phyloP scores from a whole-genome alignment of 2,797 vertebrate genomes.

The Hoplostethus mediterraneus region DNA sequence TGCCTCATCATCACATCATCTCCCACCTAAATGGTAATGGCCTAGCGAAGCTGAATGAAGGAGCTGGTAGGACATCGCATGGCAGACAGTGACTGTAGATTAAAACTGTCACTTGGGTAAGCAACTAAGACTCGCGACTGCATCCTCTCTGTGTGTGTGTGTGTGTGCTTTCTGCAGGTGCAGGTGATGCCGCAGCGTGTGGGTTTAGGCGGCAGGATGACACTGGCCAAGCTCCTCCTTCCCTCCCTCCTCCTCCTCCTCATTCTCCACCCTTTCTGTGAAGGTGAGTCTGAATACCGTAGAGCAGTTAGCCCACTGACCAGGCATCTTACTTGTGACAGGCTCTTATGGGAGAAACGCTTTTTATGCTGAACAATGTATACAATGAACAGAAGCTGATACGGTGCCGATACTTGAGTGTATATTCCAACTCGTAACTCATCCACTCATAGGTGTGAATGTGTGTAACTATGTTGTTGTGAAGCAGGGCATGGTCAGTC shows the following conservation, averaged over 20 bases:
- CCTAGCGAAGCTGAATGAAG: background rate
- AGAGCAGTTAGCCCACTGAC: background rate
- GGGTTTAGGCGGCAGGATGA: conserved; percentile 78
- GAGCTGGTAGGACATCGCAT: conserved; percentile 4
- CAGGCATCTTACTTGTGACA: conserved; percentile 5
- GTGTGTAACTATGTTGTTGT: conserved; percentile 8
- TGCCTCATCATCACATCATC: conserved; percentile 29
- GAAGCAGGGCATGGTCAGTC: conserved; percentile 19
- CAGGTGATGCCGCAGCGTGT: conserved; percentile 79
- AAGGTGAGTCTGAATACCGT: conserved; percentile 74
- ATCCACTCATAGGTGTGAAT: background rate
- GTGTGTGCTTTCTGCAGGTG: conserved; percentile 51
- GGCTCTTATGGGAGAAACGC: background rate
- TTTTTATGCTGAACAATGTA: conserved; percentile 25
- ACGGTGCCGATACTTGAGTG: conserved; percentile 8
- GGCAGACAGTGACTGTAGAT: background rate
- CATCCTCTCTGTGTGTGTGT: conserved; percentile 38
- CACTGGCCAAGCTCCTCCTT: conserved; percentile 79
- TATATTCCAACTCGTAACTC: background rate
- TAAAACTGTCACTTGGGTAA: conserved; percentile 23
- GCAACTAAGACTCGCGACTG: background rate
- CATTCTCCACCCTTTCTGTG: conserved; percentile 77
- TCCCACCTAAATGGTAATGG: background rate
- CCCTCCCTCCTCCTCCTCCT: conserved; percentile 59
- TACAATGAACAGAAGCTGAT: conserved; percentile 9